Conservation (phyloP, 1,140 invertebrate species). For the Drosophila melanogaster region Release_6_plus_ISO1_MT NC_004354.4:17168001-17168500, state of each 20-base stretch:
- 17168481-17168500: constrained; percentile 25
- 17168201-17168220: too few relatives aligned
- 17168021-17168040: constrained; percentile 31
- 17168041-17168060: constrained; percentile 50
- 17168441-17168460: constrained; percentile 18
- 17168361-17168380: constrained; percentile 3
- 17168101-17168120: constrained; percentile 5
- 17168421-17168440: constrained; percentile 14
- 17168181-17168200: too few relatives aligned
- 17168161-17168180: too few relatives aligned
- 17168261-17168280: background rate
- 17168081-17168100: constrained; percentile 10
- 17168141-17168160: too few relatives aligned
- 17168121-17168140: background rate
- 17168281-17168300: too few relatives aligned
- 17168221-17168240: too few relatives aligned
- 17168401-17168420: constrained; percentile 9
- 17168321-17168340: background rate
- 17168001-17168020: background rate
- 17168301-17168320: background rate
- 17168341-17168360: background rate
- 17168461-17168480: constrained; percentile 16
- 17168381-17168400: constrained; percentile 20
- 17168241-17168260: too few relatives aligned
- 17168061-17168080: constrained; percentile 45